Evolutionary conservation across 2,888 invertebrate species (phyloP).

Genomic region (Coleophora flavipennella): DNA sequence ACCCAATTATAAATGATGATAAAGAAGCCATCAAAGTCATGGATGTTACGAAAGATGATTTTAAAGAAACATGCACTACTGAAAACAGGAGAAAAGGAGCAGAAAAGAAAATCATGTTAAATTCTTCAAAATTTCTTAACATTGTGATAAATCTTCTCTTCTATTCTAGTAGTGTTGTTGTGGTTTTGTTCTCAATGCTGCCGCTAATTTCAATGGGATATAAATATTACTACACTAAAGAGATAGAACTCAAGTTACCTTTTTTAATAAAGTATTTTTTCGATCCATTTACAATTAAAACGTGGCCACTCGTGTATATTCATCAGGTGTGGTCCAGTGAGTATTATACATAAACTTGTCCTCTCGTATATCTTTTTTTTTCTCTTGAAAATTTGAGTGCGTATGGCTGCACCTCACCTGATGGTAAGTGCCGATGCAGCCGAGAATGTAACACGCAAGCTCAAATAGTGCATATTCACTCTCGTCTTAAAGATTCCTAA

Average conservation of each 20-base stretch:
- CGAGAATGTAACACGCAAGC: too few relatives aligned
- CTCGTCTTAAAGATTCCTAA: too few relatives aligned
- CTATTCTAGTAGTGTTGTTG: conserved; percentile 13
- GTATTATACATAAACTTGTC: too few relatives aligned
- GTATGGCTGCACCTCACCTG: too few relatives aligned
- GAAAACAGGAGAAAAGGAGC: conserved; percentile 1
- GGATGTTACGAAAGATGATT: conserved; percentile 1
- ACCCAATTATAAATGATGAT: conserved; percentile 2
- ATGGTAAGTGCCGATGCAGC: too few relatives aligned
- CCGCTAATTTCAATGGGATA: conserved; percentile 31
- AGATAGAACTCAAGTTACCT: conserved; percentile 28
- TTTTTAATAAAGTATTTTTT: conserved; percentile 38
- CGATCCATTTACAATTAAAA: conserved; percentile 23
- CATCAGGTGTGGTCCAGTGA: conserved; percentile 42
- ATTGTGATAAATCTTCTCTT: not conserved
- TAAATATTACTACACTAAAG: conserved; percentile 25
- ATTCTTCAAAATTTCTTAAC: conserved; percentile 20
- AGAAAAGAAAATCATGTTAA: conserved; percentile 22
- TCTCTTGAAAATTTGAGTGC: too few relatives aligned
- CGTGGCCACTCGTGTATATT: conserved; percentile 34
- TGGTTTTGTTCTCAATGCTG: conserved; percentile 27
- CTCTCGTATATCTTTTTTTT: too few relatives aligned
- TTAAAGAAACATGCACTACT: conserved; percentile 1
- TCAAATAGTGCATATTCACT: too few relatives aligned
- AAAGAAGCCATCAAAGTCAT: conserved; percentile 1